A percentile compares a stretch with the other conserved stretches of the same genome.
phyloP scores from a whole-genome alignment of 2,888 invertebrate genomes.

The Phyllotreta cruciferae region DNA sequence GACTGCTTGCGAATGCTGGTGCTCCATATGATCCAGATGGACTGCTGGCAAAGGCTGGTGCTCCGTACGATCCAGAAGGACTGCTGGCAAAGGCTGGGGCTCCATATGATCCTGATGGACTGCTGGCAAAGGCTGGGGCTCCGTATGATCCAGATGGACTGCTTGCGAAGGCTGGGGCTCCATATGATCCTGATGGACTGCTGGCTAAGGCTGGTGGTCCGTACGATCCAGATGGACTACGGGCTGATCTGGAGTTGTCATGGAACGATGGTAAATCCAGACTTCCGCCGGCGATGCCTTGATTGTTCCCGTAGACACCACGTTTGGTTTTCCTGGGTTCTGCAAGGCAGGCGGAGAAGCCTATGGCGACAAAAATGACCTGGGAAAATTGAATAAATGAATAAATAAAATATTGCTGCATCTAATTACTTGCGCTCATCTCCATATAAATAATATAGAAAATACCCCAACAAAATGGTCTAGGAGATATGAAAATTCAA shows the following conservation, averaged over 20 bases:
- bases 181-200: slow-evolving; percentile 1
- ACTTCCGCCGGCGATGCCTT: slow-evolving; percentile 37
- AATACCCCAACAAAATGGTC: too few relatives aligned
- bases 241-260: not conserved
- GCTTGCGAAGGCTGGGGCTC: not conserved
- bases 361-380: slow-evolving; percentile 51
- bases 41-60: too few relatives aligned
- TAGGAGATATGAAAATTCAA: too few relatives aligned
- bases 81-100: too few relatives aligned
- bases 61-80: too few relatives aligned
- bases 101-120: not conserved
- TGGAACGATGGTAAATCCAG: slow-evolving; percentile 24
- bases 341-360: slow-evolving; percentile 56
- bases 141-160: slow-evolving; percentile 3
- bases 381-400: not conserved
- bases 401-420: not conserved
- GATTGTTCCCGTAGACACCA: slow-evolving; percentile 58
- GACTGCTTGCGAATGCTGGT: not conserved
- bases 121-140: not conserved
- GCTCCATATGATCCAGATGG: too few relatives aligned
- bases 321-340: slow-evolving; percentile 59
- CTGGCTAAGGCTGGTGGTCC: slow-evolving; percentile 8
- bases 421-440: too few relatives aligned
- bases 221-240: not conserved
- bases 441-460: too few relatives aligned